These are phyloP conservation scores for Enhydra lutris DNA, from an alignment of 2,113 vertebrate species.

Conservation along the genomic window DNA sequence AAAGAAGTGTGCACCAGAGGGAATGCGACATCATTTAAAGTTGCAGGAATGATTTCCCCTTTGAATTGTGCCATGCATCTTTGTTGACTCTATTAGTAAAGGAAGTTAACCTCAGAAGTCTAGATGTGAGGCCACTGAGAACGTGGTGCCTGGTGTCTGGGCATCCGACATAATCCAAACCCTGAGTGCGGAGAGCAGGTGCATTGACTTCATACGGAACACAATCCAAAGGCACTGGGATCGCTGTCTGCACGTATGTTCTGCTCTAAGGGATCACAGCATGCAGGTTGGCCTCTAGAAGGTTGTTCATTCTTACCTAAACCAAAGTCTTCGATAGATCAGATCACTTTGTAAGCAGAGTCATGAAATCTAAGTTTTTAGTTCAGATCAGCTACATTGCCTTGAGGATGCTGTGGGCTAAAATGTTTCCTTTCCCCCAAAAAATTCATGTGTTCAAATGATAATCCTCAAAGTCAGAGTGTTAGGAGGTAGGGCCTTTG, in stretches of 20 bases:
- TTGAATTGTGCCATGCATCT: not conserved
- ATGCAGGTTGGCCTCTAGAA: not conserved
- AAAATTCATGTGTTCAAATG: too few species aligned
- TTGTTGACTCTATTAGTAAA: not conserved
- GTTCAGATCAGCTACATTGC: accelerated
- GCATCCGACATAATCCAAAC: not conserved
- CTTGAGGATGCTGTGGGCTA: not conserved
- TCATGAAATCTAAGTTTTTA: too few species aligned
- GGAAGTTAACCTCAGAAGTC: not conserved
- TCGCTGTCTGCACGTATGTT: accelerated
- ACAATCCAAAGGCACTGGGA: accelerated
- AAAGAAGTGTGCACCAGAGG: too few species aligned
- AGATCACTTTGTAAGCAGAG: accelerated
- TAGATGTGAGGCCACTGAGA: accelerated
- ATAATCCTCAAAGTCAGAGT: too few species aligned
- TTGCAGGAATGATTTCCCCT: not conserved
- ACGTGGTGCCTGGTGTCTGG: accelerated
- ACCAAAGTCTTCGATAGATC: not conserved
- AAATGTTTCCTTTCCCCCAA: not conserved
- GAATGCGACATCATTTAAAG: not conserved
- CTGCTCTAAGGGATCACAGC: accelerated
- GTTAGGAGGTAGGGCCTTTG: not conserved
- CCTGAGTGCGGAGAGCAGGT: not conserved
- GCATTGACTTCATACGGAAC: too few species aligned
- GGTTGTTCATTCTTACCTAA: not conserved